Evolutionary conservation across 2,113 vertebrate species (phyloP), one percentile per base, ranked within the genome.

Genomic region (Chionis minor): DNA sequence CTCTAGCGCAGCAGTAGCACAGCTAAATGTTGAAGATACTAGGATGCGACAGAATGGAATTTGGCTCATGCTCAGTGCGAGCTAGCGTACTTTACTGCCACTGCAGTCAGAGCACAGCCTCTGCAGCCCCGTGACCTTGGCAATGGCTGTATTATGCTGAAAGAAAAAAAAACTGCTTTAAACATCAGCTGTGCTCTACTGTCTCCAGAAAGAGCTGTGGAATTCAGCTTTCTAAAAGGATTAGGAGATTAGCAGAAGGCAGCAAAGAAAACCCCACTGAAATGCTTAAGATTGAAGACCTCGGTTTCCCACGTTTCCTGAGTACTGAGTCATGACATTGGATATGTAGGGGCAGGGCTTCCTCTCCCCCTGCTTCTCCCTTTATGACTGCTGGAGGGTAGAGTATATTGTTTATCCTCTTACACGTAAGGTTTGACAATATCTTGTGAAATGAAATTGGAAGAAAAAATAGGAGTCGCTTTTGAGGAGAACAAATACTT

Each of bases 171-270:
- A 81, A 72, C 38, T 52, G 67, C 77, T 80, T 90, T 73, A 77
- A 88, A 74, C 49, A 93, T 92, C 78, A 71, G 52, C 75, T 92
- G 79, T 91, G 81, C 88, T 88, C 62, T 84, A 5, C 61, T 94
- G 71, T 87, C 62, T 83, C 51, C 82, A 83, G 85, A 96, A 85
- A 56, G 35, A 93, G 54, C 15, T 11, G 19, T 19, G 75, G 73
- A 83, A 89, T 86, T 88, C 81, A 87, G 82, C 67, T 92, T 95
- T 83, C 52, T 67, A 58, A 83, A 93, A 86, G 66, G 63, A 93
- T 90, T 77, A 93, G 65, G 67, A 92, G 42, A 52, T 88, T 81
- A 93, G 65, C 71, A 92, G 35, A 52, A 75, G 55, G 38, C 74
- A 71, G 65, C 52, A 80, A 75, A 94, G 66, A 70, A 91, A 94